Evolutionary conservation across 2,888 invertebrate genomes (phyloP), one percentile per base, ranked within the genome.

Genomic region (Phaonia tiefii): DNA sequence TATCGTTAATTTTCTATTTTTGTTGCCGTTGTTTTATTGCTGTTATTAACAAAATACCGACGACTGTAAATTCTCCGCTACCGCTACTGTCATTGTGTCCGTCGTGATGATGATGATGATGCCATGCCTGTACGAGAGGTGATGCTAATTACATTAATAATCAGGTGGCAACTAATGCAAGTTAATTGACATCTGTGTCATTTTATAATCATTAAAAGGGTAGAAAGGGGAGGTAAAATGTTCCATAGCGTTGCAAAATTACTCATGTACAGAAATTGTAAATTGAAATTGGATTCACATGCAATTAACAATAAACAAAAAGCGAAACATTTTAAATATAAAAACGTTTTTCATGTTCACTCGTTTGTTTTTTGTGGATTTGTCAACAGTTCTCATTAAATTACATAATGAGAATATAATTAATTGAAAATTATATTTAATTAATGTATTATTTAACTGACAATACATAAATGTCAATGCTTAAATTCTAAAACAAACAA

Each of bases 71-170:
- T 31, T 31, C 31, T 5, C 31, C 31, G 31, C 31, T 31, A 31
- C 3, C 8, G 31, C 31, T 31, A 31, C 31, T 31, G 31, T 31
- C 31, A 31, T 31, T 31, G 31, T 31, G 31, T 31, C n/a, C 31
- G 31, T 31, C 4, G 31, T 46, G 46, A 4, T 46, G 17, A 4
- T 15, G n/a, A 15, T 49, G 49, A 49, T 54, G 54, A 54, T 54
- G 54, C 54, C 54, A 54, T 54, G 60, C 17, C n/a, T 11, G n/a
- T 15, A 17, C 11, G 42, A 42, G 49, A 67, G 37, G 76, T 58
- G 66, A 74, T 51, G 66, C 60, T 75, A 75, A 75, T 78, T 75
- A 77, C 70, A 81, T 75, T 78, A 77, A 67, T 81, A 81, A 81
- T 81, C 81, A 78, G 81, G 60, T 75, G 73, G 60, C 56, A 74